Evolutionary conservation across 1,140 invertebrate species (phyloP).

Genomic region (Drosophila mojavensis): DNA sequence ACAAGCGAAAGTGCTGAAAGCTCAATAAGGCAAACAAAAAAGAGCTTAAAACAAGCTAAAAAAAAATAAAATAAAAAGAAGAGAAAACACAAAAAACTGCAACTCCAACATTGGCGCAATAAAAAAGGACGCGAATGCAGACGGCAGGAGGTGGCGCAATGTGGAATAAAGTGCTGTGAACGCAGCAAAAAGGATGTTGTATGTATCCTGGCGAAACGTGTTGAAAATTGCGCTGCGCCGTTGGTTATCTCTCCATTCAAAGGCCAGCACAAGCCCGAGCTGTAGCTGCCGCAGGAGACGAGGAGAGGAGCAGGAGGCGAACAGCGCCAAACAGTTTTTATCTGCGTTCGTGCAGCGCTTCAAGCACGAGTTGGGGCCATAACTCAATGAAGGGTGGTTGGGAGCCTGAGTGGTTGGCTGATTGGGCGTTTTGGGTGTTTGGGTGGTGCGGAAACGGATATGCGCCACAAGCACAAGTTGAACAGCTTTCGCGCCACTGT

Average conservation of each 20-base stretch:
- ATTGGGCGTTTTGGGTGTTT: not conserved
- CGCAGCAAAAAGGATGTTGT: constrained; percentile 67
- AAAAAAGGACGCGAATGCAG: constrained; percentile 57
- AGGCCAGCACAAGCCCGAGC: constrained; percentile 20
- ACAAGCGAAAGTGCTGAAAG: constrained; percentile 80
- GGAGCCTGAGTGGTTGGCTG: not conserved
- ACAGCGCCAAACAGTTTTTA: constrained; percentile 70
- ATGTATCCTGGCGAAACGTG: constrained; percentile 65
- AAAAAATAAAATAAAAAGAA: constrained; percentile 28
- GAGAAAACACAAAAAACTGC: constrained; percentile 50
- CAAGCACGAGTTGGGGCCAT: constrained; percentile 71
- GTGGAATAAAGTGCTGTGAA: constrained; percentile 10
- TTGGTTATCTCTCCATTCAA: constrained; percentile 81
- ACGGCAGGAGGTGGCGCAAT: not conserved
- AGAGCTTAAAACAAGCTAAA: constrained; percentile 6
- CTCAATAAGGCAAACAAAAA: constrained; percentile 74
- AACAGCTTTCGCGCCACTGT: constrained; percentile 68
- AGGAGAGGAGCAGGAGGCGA: not conserved
- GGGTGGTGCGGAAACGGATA: constrained; percentile 62
- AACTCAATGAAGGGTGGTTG: constrained; percentile 52
- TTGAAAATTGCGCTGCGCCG: constrained; percentile 74
- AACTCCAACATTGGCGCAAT: constrained; percentile 79
- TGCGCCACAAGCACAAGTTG: constrained; percentile 63
- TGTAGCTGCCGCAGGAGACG: not conserved
- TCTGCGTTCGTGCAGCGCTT: constrained; percentile 75